Percentiles rank a stretch among this genome's conserved stretches.
These are phyloP conservation scores for Procambarus virginalis DNA, from an alignment of 1,140 invertebrate genomes.

Conservation along the genomic window DNA sequence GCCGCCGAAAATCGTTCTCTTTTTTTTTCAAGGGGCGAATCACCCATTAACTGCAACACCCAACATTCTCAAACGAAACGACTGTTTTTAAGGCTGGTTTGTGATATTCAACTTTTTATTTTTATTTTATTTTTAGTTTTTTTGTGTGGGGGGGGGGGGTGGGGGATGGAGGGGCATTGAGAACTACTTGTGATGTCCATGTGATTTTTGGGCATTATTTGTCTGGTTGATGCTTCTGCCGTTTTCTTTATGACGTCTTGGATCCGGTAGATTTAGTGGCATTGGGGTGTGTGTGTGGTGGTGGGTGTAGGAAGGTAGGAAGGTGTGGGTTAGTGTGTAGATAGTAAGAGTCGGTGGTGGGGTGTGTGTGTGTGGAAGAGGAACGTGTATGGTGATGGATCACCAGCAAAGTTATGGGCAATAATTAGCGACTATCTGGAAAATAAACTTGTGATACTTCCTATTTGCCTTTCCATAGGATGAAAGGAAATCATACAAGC, in stretches of 20 bases:
- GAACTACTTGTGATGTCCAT: conserved; percentile 38
- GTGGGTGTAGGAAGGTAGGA: not conserved
- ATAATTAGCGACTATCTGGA: too few species aligned
- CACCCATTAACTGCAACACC: conserved; percentile 44
- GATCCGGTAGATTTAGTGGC: not conserved
- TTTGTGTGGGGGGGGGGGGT: too few species aligned
- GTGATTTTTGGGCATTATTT: conserved; percentile 31
- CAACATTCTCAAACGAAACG: conserved; percentile 18
- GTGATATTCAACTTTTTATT: conserved; percentile 8
- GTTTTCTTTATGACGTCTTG: not conserved
- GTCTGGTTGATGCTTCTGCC: not conserved
- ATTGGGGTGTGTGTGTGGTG: not conserved
- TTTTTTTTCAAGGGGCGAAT: conserved; percentile 58
- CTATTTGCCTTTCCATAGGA: too few species aligned
- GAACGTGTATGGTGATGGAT: too few species aligned
- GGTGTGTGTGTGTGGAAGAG: not conserved
- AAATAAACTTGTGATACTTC: too few species aligned
- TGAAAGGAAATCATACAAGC: too few species aligned
- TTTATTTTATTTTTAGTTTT: not conserved
- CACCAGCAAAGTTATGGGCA: too few species aligned
- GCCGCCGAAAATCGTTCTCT: conserved; percentile 23
- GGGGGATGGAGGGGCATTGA: not conserved
- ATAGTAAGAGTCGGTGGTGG: not conserved
- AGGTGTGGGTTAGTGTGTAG: not conserved
- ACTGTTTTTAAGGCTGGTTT: conserved; percentile 36